Conservation (phyloP, 2,797 vertebrate genomes). For the Scomberomorus guttatus region DNA sequence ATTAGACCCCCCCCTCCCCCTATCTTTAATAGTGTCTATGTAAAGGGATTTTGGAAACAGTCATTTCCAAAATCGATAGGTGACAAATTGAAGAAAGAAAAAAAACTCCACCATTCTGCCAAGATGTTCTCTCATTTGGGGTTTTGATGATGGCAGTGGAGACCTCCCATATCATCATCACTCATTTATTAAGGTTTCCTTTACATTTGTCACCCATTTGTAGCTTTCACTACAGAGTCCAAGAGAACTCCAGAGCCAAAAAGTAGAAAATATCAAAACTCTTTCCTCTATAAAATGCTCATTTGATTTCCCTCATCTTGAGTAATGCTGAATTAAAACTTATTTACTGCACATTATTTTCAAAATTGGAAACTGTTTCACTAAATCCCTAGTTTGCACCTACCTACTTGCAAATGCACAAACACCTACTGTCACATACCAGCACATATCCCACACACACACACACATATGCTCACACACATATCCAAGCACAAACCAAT, state of each 20-base stretch:
- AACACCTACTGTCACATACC: constrained; percentile 36
- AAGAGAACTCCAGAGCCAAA: constrained; percentile 7
- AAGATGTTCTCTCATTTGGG: background rate
- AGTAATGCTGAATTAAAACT: constrained; percentile 35
- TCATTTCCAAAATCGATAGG: background rate
- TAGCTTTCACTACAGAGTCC: background rate
- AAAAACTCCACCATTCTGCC: background rate
- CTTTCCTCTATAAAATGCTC: constrained; percentile 22
- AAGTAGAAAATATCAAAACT: constrained; percentile 12
- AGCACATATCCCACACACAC: background rate
- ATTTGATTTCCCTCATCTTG: constrained; percentile 5
- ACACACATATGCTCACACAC: constrained; percentile 2
- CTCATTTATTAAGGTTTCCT: background rate
- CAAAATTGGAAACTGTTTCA: constrained; percentile 13
- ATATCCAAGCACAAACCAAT: constrained; percentile 17
- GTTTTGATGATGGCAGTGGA: background rate
- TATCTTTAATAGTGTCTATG: background rate
- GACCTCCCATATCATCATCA: background rate
- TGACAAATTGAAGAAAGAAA: background rate
- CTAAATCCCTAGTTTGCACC: constrained; percentile 24
- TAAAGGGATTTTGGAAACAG: background rate
- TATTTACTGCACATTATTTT: constrained; percentile 32
- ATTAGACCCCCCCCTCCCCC: background rate
- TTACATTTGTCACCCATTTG: constrained; percentile 15
- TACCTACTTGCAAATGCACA: constrained; percentile 31